Conservation (phyloP, 2,113 vertebrate genomes). For the Tyrannus savana region DNA sequence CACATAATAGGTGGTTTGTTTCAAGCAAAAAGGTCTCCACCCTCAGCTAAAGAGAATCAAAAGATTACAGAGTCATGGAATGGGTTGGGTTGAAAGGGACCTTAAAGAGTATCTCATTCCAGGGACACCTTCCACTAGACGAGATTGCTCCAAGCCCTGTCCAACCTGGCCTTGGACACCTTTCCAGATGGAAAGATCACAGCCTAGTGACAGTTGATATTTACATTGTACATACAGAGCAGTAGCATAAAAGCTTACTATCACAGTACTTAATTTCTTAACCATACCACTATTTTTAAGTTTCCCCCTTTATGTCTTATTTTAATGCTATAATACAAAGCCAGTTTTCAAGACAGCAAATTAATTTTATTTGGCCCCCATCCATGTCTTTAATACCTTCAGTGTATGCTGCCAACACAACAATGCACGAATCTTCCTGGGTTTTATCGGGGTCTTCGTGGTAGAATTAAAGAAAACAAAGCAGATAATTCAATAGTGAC, state of each 20-base stretch:
- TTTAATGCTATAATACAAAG: not conserved
- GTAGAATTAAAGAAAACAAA: not conserved
- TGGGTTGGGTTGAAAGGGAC: not conserved
- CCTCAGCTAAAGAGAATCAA: not conserved
- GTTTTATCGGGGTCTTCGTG: not conserved
- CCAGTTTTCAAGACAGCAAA: not conserved
- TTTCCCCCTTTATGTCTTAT: not conserved
- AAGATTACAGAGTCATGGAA: not conserved
- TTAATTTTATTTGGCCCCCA: not conserved
- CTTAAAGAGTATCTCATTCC: not conserved
- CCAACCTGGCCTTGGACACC: not conserved
- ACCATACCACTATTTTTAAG: not conserved
- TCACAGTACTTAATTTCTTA: not conserved
- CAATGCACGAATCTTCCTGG: not conserved
- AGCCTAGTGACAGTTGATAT: not conserved
- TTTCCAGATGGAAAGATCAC: not conserved
- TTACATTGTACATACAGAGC: not conserved
- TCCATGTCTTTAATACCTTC: not conserved
- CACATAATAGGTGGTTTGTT: fast-evolving
- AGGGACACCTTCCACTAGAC: not conserved
- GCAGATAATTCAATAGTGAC: not conserved
- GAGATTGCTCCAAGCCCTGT: not conserved
- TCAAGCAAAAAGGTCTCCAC: not conserved
- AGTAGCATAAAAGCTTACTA: not conserved
- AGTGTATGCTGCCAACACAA: not conserved